Percentiles rank a stretch among this genome's conserved stretches.
These are phyloP conservation scores for Gambusia yucatana DNA, from an alignment of 2,797 vertebrate species.

Conservation along the genomic window DNA sequence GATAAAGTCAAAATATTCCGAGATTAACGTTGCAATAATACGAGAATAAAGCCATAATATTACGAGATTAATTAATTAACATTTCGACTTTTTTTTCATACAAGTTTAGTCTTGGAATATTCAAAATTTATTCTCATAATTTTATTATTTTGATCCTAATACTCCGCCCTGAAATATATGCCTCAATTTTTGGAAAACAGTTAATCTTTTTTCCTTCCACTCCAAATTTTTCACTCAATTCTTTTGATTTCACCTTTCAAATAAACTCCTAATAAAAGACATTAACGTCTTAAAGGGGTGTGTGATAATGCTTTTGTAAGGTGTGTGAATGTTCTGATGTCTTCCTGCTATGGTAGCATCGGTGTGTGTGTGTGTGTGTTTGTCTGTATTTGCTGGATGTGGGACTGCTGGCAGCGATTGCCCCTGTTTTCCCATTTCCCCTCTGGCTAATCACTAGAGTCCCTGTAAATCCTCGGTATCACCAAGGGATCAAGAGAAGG, in stretches of 20 bases:
- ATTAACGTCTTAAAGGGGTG: not conserved
- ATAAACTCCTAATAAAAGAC: not conserved
- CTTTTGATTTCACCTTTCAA: not conserved
- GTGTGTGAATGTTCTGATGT: conserved; percentile 2
- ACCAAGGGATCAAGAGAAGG: conserved; percentile 76
- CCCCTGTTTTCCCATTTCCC: conserved; percentile 79
- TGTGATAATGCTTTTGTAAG: no score
- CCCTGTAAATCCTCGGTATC: conserved; percentile 80
- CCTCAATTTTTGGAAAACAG: not conserved
- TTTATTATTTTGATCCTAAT: no score
- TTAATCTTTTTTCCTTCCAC: not conserved
- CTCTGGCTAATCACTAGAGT: conserved; percentile 80
- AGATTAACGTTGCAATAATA: no score
- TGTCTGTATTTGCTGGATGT: conserved; percentile 71
- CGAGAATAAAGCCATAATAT: no score
- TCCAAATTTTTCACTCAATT: not conserved
- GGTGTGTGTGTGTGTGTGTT: conserved; percentile 22
- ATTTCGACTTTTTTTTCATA: no score
- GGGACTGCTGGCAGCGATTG: conserved; percentile 73
- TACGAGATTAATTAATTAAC: no score
- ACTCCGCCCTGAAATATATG: not conserved
- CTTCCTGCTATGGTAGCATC: not conserved
- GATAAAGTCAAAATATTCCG: no score
- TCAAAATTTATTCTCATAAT: no score
- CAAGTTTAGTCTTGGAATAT: not conserved